Evolutionary conservation across 2,113 vertebrate genomes (phyloP).

Genomic region (Cygnus atratus): DNA sequence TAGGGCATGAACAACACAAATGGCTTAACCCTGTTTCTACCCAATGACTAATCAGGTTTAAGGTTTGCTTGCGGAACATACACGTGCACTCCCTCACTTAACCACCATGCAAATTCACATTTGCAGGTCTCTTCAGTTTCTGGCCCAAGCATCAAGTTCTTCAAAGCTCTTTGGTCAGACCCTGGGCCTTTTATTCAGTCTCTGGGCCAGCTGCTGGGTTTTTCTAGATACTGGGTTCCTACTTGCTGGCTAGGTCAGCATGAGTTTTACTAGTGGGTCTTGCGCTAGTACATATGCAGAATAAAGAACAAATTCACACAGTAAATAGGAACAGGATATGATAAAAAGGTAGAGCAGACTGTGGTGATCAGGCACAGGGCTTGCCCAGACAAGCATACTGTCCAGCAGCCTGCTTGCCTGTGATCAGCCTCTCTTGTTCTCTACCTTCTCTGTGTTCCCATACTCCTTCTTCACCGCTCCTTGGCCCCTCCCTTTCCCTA

Average conservation of each 20-base stretch:
- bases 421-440: neutral
- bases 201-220: neutral
- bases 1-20: too few relatives aligned
- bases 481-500: neutral
- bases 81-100: accelerated
- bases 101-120: accelerated
- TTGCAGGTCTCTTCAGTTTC: neutral
- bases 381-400: neutral
- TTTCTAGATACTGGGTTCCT: neutral
- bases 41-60: accelerated
- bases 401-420: neutral
- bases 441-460: neutral
- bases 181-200: neutral
- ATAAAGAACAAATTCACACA: neutral
- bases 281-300: accelerated
- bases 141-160: neutral
- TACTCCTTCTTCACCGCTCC: neutral
- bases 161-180: neutral
- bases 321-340: neutral
- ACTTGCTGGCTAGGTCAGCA: neutral
- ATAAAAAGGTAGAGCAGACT: neutral
- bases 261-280: neutral
- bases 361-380: neutral
- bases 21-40: neutral
- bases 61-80: accelerated